phyloP scores from a whole-genome alignment of 2,888 invertebrate species.

The Metellina segmentata region DNA sequence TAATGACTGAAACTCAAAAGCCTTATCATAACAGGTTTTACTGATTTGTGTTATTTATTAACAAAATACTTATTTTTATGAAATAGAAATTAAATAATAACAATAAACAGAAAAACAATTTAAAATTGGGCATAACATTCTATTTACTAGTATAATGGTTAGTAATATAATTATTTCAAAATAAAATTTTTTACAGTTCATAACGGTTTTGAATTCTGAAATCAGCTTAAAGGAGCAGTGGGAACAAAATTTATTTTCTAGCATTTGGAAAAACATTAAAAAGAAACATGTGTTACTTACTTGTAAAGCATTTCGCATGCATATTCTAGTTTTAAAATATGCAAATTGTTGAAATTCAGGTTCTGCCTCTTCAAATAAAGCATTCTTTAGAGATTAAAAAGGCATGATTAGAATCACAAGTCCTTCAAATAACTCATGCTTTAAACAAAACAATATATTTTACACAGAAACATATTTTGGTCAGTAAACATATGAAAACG shows the following conservation, averaged over 20 bases:
- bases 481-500: no score
- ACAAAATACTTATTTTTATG: no score
- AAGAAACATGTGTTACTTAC: slow-evolving; percentile 77
- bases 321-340: slow-evolving; percentile 97
- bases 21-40: no score
- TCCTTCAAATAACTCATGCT: neutral
- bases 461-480: slow-evolving; percentile 5
- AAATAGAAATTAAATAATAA: no score
- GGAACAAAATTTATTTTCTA: neutral
- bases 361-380: slow-evolving; percentile 97
- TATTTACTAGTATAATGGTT: no score
- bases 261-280: neutral
- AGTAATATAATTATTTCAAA: no score
- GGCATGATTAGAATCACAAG: neutral
- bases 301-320: slow-evolving; percentile 83
- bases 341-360: slow-evolving; percentile 99
- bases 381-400: slow-evolving; percentile 86
- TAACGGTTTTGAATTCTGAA: no score
- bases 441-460: neutral
- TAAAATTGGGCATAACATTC: no score
- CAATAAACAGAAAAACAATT: no score
- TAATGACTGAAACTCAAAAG: no score
- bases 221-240: neutral
- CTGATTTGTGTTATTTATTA: no score
- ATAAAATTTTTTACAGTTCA: no score